Conservation (phyloP, 2,888 invertebrate genomes). For the Caenorhabditis zanzibari region DNA sequence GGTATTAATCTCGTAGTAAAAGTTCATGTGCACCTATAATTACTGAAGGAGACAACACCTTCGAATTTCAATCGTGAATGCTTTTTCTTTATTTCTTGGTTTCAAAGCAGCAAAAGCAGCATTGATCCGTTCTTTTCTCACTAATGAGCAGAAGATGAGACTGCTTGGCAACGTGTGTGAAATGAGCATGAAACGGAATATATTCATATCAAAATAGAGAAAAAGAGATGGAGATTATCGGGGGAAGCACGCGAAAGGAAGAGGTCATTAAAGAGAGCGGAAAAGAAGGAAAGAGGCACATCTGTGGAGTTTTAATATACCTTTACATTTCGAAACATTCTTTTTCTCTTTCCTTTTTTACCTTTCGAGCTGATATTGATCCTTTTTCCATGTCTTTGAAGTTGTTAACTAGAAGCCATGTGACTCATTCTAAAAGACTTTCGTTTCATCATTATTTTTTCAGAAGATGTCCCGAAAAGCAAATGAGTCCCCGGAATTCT, state of each 20-base stretch:
- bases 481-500: slow-evolving; percentile 5
- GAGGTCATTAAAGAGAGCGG: slow-evolving; percentile 25
- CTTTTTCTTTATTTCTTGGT: not conserved
- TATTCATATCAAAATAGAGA: slow-evolving; percentile 3
- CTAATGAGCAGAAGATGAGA: slow-evolving; percentile 20
- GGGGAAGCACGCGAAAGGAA: not conserved
- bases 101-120: not conserved
- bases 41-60: not conserved
- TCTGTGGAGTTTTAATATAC: slow-evolving; percentile 7
- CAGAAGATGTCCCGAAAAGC: slow-evolving; percentile 26
- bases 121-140: not conserved
- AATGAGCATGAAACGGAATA: slow-evolving; percentile 1
- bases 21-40: not conserved
- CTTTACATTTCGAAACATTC: not conserved
- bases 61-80: not conserved
- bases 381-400: not conserved
- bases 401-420: not conserved
- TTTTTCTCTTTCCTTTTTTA: not conserved
- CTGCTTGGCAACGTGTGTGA: slow-evolving; percentile 27
- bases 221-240: not conserved
- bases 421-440: no score
- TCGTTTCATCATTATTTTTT: not conserved
- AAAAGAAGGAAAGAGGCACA: not conserved
- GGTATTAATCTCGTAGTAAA: not conserved
- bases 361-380: not conserved